These are phyloP conservation scores for Cnemophilus loriae DNA, from an alignment of 2,113 vertebrate genomes.

Conservation along the genomic window DNA sequence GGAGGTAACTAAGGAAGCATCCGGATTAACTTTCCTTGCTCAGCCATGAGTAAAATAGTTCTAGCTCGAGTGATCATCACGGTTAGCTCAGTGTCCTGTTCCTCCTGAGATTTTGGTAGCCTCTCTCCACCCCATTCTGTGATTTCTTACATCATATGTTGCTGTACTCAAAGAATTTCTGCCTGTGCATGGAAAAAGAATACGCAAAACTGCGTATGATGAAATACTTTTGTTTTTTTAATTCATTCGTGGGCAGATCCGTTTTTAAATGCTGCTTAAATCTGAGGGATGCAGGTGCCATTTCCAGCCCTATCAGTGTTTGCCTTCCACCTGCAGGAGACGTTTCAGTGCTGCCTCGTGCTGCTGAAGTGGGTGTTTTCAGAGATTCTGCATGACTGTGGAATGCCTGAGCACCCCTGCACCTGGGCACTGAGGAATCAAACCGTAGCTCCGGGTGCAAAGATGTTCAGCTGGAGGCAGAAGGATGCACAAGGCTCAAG, in stretches of 20 bases:
- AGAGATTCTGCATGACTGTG: not conserved
- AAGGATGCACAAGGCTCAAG: not conserved
- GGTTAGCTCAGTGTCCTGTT: not conserved
- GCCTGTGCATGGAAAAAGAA: not conserved
- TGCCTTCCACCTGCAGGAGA: not conserved
- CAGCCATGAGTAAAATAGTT: not conserved
- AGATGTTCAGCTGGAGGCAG: not conserved
- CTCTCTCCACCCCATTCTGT: not conserved
- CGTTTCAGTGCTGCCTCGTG: not conserved
- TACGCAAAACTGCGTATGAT: not conserved
- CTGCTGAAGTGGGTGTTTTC: not conserved
- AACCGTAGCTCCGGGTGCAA: accelerated
- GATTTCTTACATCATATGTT: not conserved
- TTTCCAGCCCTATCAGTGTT: not conserved
- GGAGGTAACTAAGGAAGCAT: not conserved
- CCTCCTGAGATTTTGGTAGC: not conserved
- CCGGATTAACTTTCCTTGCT: not conserved
- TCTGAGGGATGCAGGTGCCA: not conserved
- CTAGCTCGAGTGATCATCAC: accelerated
- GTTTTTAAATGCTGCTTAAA: not conserved
- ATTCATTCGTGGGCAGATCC: accelerated
- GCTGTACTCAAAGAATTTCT: not conserved
- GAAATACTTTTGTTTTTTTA: not conserved
- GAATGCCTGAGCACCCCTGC: not conserved
- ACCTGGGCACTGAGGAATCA: not conserved